phyloP scores from a whole-genome alignment of 2,113 vertebrate genomes.

The Caranx ignobilis region DNA sequence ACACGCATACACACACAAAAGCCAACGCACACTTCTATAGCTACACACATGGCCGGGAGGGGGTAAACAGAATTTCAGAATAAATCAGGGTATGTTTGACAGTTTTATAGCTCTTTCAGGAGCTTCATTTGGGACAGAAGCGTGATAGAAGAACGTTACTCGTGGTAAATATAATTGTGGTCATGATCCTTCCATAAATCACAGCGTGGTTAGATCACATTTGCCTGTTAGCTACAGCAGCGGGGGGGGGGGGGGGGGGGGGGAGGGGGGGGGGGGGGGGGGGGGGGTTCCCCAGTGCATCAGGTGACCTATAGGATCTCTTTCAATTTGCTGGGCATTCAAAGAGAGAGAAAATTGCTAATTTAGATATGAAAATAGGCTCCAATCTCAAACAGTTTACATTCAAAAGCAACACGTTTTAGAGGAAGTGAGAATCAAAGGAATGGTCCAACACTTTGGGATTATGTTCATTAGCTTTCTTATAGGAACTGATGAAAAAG shows the following conservation, averaged over 20 bases:
- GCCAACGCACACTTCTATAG: conserved; percentile 33
- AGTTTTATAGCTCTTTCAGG: conserved; percentile 76
- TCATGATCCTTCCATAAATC: conserved; percentile 78
- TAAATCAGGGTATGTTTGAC: conserved; percentile 74
- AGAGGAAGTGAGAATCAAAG: not conserved
- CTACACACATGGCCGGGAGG: conserved; percentile 41
- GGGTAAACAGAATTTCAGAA: conserved; percentile 62
- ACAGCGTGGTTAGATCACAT: conserved; percentile 40
- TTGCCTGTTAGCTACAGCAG: conserved; percentile 17
- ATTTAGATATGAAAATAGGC: conserved; percentile 1
- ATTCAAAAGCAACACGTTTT: not conserved
- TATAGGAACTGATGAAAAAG: not conserved
- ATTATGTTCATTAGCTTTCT: not conserved
- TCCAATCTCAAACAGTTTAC: conserved; percentile 1
- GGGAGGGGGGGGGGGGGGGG: no score
- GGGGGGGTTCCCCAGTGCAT: no score
- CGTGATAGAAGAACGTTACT: conserved; percentile 71
- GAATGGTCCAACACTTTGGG: not conserved
- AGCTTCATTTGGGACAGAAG: conserved; percentile 77
- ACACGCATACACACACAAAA: conserved; percentile 25
- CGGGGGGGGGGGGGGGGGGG: no score
- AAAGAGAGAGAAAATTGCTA: conserved; percentile 3
- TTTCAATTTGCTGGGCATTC: conserved; percentile 6
- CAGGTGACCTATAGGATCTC: not conserved
- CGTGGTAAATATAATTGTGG: conserved; percentile 82